These are phyloP conservation scores for Calyptommatus sinebrachiatus DNA, from an alignment of 2,113 vertebrate species.

Conservation along the genomic window DNA sequence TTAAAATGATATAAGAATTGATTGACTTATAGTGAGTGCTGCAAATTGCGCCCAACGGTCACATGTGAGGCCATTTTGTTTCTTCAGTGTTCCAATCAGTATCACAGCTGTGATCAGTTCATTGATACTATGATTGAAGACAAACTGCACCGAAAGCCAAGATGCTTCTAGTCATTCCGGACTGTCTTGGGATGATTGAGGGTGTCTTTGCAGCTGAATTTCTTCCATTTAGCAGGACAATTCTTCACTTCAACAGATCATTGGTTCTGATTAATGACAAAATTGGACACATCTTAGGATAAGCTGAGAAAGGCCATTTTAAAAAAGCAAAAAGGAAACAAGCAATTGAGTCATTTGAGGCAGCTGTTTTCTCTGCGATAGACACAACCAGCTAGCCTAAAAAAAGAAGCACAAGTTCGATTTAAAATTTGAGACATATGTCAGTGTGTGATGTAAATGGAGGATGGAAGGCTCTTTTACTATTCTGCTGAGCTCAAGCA, in stretches of 20 bases:
- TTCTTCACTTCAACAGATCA: slow-evolving; percentile 50
- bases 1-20: not conserved
- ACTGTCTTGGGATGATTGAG: slow-evolving; percentile 1
- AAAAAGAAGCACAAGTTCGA: slow-evolving; percentile 1
- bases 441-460: slow-evolving; percentile 29
- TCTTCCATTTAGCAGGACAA: slow-evolving; percentile 23
- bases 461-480: slow-evolving; percentile 22
- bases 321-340: slow-evolving; percentile 17
- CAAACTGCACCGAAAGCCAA: not conserved
- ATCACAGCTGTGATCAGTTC: slow-evolving; percentile 20
- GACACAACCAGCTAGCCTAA: not conserved
- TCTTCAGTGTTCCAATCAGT: not conserved
- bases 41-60: not conserved
- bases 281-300: slow-evolving; percentile 29
- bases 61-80: not conserved
- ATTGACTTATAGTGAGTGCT: not conserved
- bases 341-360: slow-evolving; percentile 41
- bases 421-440: not conserved
- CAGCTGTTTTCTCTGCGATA: slow-evolving; percentile 1
- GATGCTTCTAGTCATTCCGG: slow-evolving; percentile 30
- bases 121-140: slow-evolving; percentile 22
- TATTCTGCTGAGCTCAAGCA: slow-evolving; percentile 25
- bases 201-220: slow-evolving; percentile 20
- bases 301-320: slow-evolving; percentile 55
- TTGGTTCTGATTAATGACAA: slow-evolving; percentile 54